Conservation (phyloP, 1,140 invertebrate genomes). For the Euura saliciscinereae region DNA sequence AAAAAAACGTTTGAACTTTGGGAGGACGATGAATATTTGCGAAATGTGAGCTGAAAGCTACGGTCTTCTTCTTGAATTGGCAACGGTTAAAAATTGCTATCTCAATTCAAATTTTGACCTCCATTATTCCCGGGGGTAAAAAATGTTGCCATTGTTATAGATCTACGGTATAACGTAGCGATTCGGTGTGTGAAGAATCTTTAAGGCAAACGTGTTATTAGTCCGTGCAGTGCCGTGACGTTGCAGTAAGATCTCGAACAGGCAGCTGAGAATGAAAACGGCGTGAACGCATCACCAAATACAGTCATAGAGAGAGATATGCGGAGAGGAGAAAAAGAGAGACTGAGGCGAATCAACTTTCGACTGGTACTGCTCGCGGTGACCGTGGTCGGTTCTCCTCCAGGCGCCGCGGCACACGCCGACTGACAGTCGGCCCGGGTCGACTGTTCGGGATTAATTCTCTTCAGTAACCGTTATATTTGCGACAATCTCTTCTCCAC, state of each 20-base stretch:
- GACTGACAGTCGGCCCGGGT: slow-evolving; percentile 1
- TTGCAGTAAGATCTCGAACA: not conserved
- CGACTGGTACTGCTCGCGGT: not conserved
- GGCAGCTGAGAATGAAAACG: not conserved
- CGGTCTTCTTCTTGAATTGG: too few relatives aligned
- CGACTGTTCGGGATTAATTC: not conserved
- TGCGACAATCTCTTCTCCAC: not conserved
- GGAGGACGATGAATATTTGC: too few relatives aligned
- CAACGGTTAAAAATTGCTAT: too few relatives aligned
- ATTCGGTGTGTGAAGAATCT: not conserved
- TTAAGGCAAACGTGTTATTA: not conserved
- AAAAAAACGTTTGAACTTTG: too few relatives aligned
- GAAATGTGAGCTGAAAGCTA: too few relatives aligned
- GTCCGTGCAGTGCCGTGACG: not conserved
- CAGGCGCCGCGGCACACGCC: not conserved
- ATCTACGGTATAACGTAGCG: not conserved
- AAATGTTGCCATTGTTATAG: not conserved
- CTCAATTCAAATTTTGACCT: not conserved
- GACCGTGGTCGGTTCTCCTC: not conserved
- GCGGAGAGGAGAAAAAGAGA: not conserved
- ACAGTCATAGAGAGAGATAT: not conserved
- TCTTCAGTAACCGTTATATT: not conserved
- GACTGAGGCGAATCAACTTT: not conserved
- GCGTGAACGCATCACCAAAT: not conserved
- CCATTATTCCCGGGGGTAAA: not conserved